Evolutionary conservation across 1,140 invertebrate genomes (phyloP).

Genomic region (Ladona fulva): DNA sequence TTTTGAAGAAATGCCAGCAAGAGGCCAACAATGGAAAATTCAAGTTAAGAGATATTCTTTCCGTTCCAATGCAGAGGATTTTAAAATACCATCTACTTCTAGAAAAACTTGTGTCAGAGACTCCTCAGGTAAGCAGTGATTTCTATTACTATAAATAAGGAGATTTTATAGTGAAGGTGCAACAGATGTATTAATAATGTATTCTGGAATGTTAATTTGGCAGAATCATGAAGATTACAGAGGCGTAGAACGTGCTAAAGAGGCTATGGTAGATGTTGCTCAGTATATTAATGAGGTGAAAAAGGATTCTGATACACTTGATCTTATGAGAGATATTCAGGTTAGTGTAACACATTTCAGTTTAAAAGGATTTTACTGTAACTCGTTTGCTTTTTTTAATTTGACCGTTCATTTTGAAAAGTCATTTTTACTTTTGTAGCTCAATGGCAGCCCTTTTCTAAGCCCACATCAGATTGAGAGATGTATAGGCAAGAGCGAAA

Average conservation of each 20-base stretch:
- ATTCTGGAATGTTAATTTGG: conserved; percentile 25
- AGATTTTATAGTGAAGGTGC: not conserved
- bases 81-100: conserved; percentile 93
- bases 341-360: too few relatives aligned
- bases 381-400: too few relatives aligned
- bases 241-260: conserved; percentile 76
- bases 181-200: not conserved
- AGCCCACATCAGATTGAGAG: too few relatives aligned
- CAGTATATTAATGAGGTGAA: conserved; percentile 99
- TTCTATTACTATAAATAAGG: not conserved
- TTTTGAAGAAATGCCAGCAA: conserved; percentile 73
- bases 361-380: too few relatives aligned
- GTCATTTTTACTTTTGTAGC: too few relatives aligned
- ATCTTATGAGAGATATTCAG: conserved; percentile 85
- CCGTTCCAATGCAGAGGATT: conserved; percentile 95
- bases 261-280: conserved; percentile 94
- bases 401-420: too few relatives aligned
- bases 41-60: conserved; percentile 85
- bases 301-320: conserved; percentile 84
- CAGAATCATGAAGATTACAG: conserved; percentile 72
- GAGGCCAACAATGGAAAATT: conserved; percentile 92
- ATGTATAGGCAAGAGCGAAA: too few relatives aligned
- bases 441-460: too few relatives aligned
- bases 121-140: conserved; percentile 54
- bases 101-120: conserved; percentile 87